phyloP scores from a whole-genome alignment of 2,888 invertebrate genomes.

The Autographa gamma region DNA sequence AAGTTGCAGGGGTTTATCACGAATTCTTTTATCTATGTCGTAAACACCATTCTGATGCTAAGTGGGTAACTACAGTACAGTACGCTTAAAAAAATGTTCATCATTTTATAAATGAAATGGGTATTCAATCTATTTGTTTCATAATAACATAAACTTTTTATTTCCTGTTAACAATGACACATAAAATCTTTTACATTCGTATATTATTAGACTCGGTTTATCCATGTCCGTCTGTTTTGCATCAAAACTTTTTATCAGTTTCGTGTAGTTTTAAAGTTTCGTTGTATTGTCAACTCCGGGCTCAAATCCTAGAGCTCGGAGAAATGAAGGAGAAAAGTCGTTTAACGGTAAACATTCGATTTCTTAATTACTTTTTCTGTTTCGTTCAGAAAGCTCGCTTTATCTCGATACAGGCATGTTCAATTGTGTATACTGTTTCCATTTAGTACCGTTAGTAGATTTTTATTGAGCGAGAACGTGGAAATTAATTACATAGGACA shows the following conservation, averaged over 20 bases:
- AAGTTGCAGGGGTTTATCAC: slow-evolving; percentile 50
- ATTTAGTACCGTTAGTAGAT: slow-evolving; percentile 43
- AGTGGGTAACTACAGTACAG: background rate
- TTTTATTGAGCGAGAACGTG: slow-evolving; percentile 43
- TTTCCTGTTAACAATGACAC: slow-evolving; percentile 3
- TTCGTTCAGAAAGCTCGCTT: slow-evolving; percentile 32
- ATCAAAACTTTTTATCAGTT: slow-evolving; percentile 10
- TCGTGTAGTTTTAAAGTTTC: slow-evolving; percentile 12
- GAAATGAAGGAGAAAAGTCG: slow-evolving; percentile 21
- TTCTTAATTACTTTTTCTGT: slow-evolving; percentile 44
- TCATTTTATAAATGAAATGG: background rate
- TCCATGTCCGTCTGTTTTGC: background rate
- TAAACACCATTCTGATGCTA: slow-evolving; percentile 27
- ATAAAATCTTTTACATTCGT: background rate
- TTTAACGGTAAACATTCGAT: slow-evolving; percentile 32
- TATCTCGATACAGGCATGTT: slow-evolving; percentile 22
- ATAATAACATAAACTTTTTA: background rate
- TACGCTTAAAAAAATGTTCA: background rate
- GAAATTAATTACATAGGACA: slow-evolving; percentile 49
- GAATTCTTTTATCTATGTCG: slow-evolving; percentile 48
- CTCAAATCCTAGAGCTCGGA: slow-evolving; percentile 10
- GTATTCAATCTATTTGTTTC: background rate
- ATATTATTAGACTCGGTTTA: background rate
- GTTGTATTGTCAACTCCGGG: slow-evolving; percentile 15
- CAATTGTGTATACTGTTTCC: slow-evolving; percentile 42